Evolutionary conservation across 2,797 vertebrate species (phyloP), one percentile per base, ranked within the genome.

Genomic region (Gymnocypris eckloni): DNA sequence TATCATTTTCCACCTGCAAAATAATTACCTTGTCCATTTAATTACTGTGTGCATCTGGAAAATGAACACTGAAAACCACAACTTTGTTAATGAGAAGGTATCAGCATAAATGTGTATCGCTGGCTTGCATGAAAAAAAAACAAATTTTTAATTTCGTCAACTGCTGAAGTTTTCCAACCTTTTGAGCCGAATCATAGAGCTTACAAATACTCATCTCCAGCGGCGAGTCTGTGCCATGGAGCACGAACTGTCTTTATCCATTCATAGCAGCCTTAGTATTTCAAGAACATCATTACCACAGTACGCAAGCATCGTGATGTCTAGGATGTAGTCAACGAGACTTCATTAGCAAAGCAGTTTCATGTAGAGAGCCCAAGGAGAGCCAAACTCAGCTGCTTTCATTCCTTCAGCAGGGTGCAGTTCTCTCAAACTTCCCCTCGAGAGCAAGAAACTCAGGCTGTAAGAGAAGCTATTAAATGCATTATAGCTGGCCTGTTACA

Each of bases 281-380:
- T 73, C 64, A 33, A 6, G 75, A 41, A 45, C 82, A 59, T 79
- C 28, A 54, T 81, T 73, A 71, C 45, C 82, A 37, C 70, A 66
- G 70, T 50, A 81, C 20, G 48, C 56, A 67, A 72, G 37, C n/a
- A 16, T 52, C 43, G 81, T 66, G 61, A 83, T 71, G 75, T 71
- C 59, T 28, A 43, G 64, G 56, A 64, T 48, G 81, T 43, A 82
- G 78, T 84, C 85, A 67, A 85, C 39, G 8, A 76, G 43, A 82
- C 54, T 89, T 88, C 83, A 88, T 89, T 85, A 83, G 64, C 69
- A 50, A 72, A 83, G 59, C 61, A 80, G 85, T 78, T 84, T 79
- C 56, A 66, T 67, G 66, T 85, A 78, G 82, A 78, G 43, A 59
- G 28, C 88, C 88, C 85, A 87, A 81, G 78, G 82, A 85, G 85